phyloP scores from a whole-genome alignment of 2,797 vertebrate species.

The Pseudochirops corinnae region DNA sequence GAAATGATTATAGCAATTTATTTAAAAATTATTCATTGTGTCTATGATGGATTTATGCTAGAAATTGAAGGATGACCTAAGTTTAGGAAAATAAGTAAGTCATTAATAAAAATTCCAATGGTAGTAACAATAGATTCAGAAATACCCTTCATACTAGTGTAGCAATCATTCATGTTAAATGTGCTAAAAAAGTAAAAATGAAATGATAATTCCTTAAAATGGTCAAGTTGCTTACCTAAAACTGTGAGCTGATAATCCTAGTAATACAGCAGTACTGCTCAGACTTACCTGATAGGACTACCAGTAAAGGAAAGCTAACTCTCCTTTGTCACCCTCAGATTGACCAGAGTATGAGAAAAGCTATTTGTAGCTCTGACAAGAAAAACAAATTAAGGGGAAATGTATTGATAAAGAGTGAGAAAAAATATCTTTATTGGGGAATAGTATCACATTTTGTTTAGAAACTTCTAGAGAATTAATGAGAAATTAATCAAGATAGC shows the following conservation, averaged over 20 bases:
- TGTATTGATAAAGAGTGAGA: background rate
- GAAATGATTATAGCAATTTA: background rate
- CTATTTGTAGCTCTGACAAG: background rate
- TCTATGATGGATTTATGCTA: background rate
- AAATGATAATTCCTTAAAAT: background rate
- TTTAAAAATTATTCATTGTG: background rate
- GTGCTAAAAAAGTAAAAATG: background rate
- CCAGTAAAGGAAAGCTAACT: background rate
- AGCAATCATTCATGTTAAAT: background rate
- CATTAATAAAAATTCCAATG: background rate
- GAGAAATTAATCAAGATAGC: background rate
- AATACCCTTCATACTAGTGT: too few relatives aligned
- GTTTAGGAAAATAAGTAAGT: background rate
- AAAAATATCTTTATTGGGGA: background rate
- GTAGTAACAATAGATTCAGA: background rate
- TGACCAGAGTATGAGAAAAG: background rate
- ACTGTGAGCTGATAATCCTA: background rate
- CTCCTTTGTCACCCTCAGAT: background rate
- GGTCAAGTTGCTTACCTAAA: background rate
- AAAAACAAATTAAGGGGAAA: background rate
- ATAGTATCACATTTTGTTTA: background rate
- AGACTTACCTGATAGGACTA: background rate
- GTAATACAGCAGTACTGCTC: background rate
- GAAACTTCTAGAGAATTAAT: background rate
- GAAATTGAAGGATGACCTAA: background rate